phyloP scores from a whole-genome alignment of 2,797 vertebrate species.

The Hyperoplus immaculatus region DNA sequence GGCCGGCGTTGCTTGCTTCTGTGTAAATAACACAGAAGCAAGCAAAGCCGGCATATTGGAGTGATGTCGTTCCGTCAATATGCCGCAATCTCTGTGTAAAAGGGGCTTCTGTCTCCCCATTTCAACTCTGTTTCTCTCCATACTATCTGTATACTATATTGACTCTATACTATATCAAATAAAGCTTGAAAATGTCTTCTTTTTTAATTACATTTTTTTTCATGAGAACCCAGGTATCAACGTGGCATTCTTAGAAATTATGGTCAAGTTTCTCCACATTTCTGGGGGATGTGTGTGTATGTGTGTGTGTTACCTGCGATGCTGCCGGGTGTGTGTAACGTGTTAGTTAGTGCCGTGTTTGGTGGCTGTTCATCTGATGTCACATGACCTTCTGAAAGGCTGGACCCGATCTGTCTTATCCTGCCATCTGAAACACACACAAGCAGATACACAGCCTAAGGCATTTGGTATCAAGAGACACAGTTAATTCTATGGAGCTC shows the following conservation, averaged over 20 bases:
- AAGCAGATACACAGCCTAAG: background rate
- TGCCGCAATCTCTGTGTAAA: too few species aligned
- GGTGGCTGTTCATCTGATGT: constrained; percentile 82
- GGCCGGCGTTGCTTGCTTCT: too few species aligned
- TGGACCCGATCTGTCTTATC: constrained; percentile 80
- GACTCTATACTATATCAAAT: too few species aligned
- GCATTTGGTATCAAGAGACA: background rate
- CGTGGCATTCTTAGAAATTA: background rate
- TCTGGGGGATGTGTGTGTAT: background rate
- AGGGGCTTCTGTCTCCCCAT: too few species aligned
- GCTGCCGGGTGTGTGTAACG: constrained; percentile 65
- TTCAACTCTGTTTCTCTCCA: too few species aligned
- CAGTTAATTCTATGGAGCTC: background rate
- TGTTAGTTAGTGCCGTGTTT: constrained; percentile 62
- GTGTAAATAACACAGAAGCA: too few species aligned
- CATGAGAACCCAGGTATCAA: background rate
- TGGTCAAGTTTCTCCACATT: background rate
- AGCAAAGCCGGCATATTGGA: too few species aligned
- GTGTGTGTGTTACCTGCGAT: constrained; percentile 82
- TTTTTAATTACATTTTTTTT: too few species aligned
- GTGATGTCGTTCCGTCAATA: too few species aligned
- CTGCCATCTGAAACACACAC: constrained; percentile 84
- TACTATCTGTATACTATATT: too few species aligned
- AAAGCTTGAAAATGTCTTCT: too few species aligned
- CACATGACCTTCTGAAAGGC: constrained; percentile 77